Conservation (phyloP, 2,888 invertebrate species). For the Zaprionus obscuricornis region DNA sequence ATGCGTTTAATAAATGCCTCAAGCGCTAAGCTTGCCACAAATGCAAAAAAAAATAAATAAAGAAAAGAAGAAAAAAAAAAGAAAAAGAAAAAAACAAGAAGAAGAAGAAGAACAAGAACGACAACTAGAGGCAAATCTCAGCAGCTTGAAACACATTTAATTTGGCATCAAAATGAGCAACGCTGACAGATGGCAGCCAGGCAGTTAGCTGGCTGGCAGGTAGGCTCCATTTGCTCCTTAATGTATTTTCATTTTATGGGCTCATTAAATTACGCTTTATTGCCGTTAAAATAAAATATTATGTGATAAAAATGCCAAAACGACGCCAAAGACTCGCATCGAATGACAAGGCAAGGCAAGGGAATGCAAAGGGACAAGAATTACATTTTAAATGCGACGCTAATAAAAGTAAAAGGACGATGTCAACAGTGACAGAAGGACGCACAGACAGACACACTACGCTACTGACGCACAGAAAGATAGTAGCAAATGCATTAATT, state of each 20-base stretch:
- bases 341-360: neutral
- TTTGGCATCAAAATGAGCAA: slow-evolving; percentile 66
- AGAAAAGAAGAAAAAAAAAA: slow-evolving; percentile 25
- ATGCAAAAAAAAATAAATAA: slow-evolving; percentile 2
- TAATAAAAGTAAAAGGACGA: slow-evolving; percentile 60
- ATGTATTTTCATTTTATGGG: slow-evolving; percentile 78
- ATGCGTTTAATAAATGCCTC: slow-evolving; percentile 56
- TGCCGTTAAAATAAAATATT: slow-evolving; percentile 80
- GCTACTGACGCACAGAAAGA: too few relatives aligned
- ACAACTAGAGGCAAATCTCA: slow-evolving; percentile 31
- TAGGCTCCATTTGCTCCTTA: slow-evolving; percentile 50
- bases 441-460: too few relatives aligned
- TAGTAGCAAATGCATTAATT: too few relatives aligned
- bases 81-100: neutral
- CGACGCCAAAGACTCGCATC: slow-evolving; percentile 19
- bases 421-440: too few relatives aligned
- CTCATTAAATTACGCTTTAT: slow-evolving; percentile 81
- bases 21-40: slow-evolving; percentile 39
- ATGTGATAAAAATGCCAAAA: slow-evolving; percentile 76
- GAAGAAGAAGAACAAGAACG: slow-evolving; percentile 3
- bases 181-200: slow-evolving; percentile 57
- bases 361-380: slow-evolving; percentile 24
- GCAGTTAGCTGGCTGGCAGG: slow-evolving; percentile 22
- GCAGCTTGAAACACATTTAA: slow-evolving; percentile 60
- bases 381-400: slow-evolving; percentile 60